These are phyloP conservation scores for Temnopleurus reevesii DNA, from an alignment of 53 echinoderm and acorn worm genomes.

Conservation along the genomic window DNA sequence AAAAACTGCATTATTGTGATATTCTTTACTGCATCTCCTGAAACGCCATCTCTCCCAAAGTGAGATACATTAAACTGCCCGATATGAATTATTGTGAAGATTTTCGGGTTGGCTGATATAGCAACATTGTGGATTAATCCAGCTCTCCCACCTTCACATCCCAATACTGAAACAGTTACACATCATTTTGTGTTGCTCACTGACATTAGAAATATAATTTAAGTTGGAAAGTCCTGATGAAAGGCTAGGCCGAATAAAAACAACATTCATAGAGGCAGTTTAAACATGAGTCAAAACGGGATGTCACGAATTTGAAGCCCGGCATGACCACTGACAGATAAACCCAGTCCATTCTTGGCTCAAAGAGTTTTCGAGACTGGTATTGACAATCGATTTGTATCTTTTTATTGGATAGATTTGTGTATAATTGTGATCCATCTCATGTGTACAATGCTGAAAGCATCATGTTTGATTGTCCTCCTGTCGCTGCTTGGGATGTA, in stretches of 20 bases:
- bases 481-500: not conserved
- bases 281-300: conserved; percentile 7
- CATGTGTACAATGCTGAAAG: not conserved
- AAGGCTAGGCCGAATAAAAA: not conserved
- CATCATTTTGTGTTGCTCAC: no score
- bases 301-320: not conserved
- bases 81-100: no score
- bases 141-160: no score
- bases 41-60: no score
- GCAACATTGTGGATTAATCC: no score
- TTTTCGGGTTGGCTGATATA: no score
- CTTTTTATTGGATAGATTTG: not conserved
- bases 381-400: not conserved
- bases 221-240: not conserved
- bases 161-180: no score
- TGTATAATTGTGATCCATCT: not conserved
- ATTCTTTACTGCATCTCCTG: no score
- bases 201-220: no score
- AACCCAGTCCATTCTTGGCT: not conserved
- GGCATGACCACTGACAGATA: not conserved
- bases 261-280: not conserved
- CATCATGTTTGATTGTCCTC: not conserved
- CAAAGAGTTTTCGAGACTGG: not conserved
- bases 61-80: no score
- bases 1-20: no score